Evolutionary conservation across 2,888 invertebrate species (phyloP).

Genomic region (Celastrina argiolus): DNA sequence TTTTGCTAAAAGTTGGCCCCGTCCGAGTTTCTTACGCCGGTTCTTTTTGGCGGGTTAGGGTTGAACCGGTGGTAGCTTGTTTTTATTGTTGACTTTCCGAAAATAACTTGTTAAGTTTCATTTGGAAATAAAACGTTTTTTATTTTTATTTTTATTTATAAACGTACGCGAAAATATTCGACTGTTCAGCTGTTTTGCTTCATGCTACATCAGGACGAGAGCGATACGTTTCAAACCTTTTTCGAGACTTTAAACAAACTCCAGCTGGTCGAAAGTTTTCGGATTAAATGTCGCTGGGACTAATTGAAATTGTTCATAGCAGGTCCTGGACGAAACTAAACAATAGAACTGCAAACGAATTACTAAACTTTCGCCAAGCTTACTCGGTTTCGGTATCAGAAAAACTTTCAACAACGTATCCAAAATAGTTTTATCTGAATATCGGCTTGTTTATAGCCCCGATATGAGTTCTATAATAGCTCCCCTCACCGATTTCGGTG

Average conservation of each 20-base stretch:
- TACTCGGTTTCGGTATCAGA: background rate
- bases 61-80: too few relatives aligned
- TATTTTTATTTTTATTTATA: too few relatives aligned
- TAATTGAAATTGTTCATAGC: conserved; percentile 16
- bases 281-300: conserved; percentile 13
- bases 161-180: too few relatives aligned
- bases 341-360: conserved; percentile 7
- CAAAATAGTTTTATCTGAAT: background rate
- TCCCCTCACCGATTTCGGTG: too few relatives aligned
- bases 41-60: too few relatives aligned
- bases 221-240: background rate
- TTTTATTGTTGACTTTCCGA: too few relatives aligned
- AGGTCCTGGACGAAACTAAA: conserved; percentile 9
- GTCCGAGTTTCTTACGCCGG: too few relatives aligned
- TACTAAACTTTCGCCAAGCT: conserved; percentile 7
- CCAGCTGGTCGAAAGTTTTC: background rate
- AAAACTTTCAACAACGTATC: conserved; percentile 7
- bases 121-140: too few relatives aligned
- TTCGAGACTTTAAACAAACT: background rate
- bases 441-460: background rate
- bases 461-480: too few relatives aligned
- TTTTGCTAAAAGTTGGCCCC: too few relatives aligned
- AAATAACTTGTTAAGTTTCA: too few relatives aligned
- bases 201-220: background rate
- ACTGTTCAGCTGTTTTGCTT: too few relatives aligned